These are phyloP conservation scores for Mustelus asterias DNA, from an alignment of 2,113 vertebrate species.

Conservation along the genomic window DNA sequence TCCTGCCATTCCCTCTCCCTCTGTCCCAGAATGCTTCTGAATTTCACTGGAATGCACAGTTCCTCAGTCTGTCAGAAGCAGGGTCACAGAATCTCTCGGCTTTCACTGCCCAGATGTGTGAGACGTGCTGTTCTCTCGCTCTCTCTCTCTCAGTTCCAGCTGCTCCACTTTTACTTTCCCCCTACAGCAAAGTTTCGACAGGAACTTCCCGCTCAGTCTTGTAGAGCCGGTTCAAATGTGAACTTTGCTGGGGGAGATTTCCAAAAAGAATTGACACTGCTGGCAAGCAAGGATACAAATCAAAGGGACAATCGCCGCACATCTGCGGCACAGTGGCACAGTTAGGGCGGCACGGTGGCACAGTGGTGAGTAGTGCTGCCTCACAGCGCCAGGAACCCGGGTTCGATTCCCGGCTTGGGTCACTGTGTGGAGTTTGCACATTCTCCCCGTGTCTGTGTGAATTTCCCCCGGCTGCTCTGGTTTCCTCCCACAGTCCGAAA, in stretches of 20 bases:
- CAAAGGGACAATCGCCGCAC: not conserved
- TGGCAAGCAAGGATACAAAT: not conserved
- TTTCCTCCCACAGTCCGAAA: no score
- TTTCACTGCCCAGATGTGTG: not conserved
- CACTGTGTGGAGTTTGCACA: no score
- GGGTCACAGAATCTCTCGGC: not conserved
- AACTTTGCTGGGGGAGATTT: not conserved
- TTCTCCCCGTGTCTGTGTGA: no score
- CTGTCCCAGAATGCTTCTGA: slow-evolving; percentile 44
- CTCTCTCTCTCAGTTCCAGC: not conserved
- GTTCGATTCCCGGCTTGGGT: no score
- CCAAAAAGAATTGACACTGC: not conserved
- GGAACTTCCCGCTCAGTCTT: not conserved
- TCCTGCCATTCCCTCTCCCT: slow-evolving; percentile 42
- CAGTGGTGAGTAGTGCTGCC: no score
- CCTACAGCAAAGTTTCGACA: not conserved
- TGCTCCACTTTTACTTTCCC: not conserved
- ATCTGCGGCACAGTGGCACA: no score
- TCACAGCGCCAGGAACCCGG: no score
- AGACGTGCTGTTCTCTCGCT: not conserved
- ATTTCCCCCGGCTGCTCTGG: no score
- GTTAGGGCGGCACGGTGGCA: no score
- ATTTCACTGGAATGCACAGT: slow-evolving; percentile 45
- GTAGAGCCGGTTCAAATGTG: not conserved
- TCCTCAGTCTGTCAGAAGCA: slow-evolving; percentile 29